A percentile compares a stretch with the other conserved stretches of the same genome.
Evolutionary conservation across 2,888 invertebrate species (phyloP).

Genomic region (Leptopilina syphax): DNA sequence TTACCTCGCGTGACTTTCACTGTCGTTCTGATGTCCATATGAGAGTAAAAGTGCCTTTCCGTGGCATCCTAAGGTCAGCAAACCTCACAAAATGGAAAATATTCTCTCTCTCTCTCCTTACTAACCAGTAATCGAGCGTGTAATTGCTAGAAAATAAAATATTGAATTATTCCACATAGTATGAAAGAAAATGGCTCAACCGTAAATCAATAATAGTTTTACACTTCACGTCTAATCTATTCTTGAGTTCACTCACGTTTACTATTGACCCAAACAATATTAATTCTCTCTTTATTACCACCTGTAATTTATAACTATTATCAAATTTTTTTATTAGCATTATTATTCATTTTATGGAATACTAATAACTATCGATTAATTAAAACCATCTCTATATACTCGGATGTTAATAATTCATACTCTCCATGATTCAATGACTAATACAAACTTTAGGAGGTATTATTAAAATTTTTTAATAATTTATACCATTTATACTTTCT

Average conservation of each 20-base stretch:
- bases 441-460: too few relatives aligned
- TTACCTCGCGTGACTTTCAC: constrained; percentile 53
- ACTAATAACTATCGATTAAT: constrained; percentile 5
- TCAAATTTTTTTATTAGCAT: background rate
- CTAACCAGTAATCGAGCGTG: constrained; percentile 15
- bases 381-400: background rate
- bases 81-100: constrained; percentile 36
- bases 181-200: background rate
- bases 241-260: background rate
- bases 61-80: constrained; percentile 37
- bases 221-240: constrained; percentile 7
- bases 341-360: background rate
- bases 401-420: background rate
- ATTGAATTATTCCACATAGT: background rate
- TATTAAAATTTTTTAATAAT: too few relatives aligned
- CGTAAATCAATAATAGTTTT: constrained; percentile 11
- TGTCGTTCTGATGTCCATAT: constrained; percentile 42
- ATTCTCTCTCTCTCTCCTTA: background rate
- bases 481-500: too few relatives aligned
- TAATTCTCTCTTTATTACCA: background rate
- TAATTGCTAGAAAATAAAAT: constrained; percentile 27
- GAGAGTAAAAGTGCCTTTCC: constrained; percentile 47
- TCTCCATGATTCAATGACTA: background rate
- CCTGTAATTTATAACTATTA: constrained; percentile 1
- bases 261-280: background rate